Evolutionary conservation across 2,113 vertebrate species (phyloP), one percentile per base, ranked within the genome.

Genomic region (Corythornis vintsioides): DNA sequence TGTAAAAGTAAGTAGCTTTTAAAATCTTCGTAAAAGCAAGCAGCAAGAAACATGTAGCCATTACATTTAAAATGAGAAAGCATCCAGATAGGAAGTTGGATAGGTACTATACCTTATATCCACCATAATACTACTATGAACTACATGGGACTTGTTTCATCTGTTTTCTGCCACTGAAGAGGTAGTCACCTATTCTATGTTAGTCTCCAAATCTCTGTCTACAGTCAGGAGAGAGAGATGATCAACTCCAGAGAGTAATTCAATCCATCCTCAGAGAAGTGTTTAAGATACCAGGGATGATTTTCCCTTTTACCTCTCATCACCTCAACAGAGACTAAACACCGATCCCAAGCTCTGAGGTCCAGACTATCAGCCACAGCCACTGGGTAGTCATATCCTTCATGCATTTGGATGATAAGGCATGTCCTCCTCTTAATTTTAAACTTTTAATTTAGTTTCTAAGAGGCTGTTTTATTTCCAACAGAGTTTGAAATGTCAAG

Each of bases 401-500:
- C 38, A 33, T 24, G 29, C 9, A 33, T 73, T 73, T 70, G 8
- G 21, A 33, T 50, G 31, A 63, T 31, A 53, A 69, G 3, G 2
- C 3, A 74, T 38, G 10, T 55, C 15, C 22, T 91, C 15, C 3
- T n/a, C 28, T 73, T 55, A 2, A 33, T 73, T 76, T 57, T 43
- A 21, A 60, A 35, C 4, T 79, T 50, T 48, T 61, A 7, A 24
- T 45, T 55, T 56, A 7, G 11, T 42, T 73, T 56, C 69, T 60
- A 33, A 3, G 43, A 63, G 14, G 7, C 17, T 56, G 20, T 24
- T 69, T 25, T 38, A 52, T 86, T 90, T 90, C 42, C 43, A 33
- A 0, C 1, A 0, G 13, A 45, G 11, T 82, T 45, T 3, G 12
- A 64, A n/a, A 42, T 6, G 9, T 50, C 21, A 56, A 63, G 29